Evolutionary conservation across 2,888 invertebrate genomes (phyloP), one percentile per base, ranked within the genome.

Genomic region (Acanthopleura granulata): DNA sequence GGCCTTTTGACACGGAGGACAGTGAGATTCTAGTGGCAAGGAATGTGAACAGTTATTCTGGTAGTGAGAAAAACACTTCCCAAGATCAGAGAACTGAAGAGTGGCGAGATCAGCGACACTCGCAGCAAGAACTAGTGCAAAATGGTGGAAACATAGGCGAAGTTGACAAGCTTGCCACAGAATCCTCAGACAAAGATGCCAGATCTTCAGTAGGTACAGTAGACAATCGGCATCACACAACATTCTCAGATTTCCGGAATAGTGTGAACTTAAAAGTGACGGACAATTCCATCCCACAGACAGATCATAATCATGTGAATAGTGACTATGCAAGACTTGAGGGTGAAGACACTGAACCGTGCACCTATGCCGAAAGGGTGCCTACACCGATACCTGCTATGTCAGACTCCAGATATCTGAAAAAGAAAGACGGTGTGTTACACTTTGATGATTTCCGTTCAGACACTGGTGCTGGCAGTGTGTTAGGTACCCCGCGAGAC

Each of bases 231-330:
- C 83, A 84, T 76, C 82, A 80, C 30, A 82, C 82, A 27, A 84
- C 84, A 11, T 86, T 86, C 76, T 79, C 84, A 1, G 86, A 86
- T 75, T 85, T 85, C 74, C 80, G 84, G 40, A 80, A 79, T 16
- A 66, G 25, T 62, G n/a, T 15, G 62, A n/a, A 14, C 25, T 62
- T 22, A 66, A 22, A 66, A 16, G 66, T 66, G 22, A 25, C 6
- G 14, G n/a, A 57, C 12, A 57, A 57, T 12, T n/a, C 57, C 6
- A 57, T 3, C 4, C n/a, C n/a, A 1, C 1, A 12, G 57, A n/a
- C 18, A 18, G 22, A 22, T 57, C 6, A 77, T 74, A 72, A 78
- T 69, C 74, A 73, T 22, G 61, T 30, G 27, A 50, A 71, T 27
- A 75, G 74, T 27, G 70, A 76, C 27, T 74, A 74, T 66, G 72